Conservation (phyloP, 2,888 invertebrate species). For the Chloromyia formosa region DNA sequence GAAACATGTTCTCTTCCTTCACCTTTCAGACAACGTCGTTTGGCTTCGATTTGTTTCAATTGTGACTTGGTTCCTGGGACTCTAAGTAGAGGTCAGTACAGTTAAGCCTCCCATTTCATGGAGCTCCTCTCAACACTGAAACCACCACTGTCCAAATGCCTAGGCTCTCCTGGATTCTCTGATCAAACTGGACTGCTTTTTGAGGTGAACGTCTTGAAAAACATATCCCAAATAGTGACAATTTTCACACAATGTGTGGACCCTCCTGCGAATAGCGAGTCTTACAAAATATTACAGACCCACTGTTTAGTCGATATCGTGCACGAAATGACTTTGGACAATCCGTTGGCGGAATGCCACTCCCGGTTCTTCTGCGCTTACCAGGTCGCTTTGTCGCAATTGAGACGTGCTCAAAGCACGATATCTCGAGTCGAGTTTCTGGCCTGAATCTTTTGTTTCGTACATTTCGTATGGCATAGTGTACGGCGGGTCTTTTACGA, state of each 20-base stretch:
- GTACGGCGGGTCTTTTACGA: background rate
- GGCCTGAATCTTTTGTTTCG: constrained; percentile 34
- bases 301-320: too few relatives aligned
- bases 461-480: background rate
- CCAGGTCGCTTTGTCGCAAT: constrained; percentile 22
- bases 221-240: too few relatives aligned
- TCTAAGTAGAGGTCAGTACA: too few relatives aligned
- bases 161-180: too few relatives aligned
- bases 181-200: too few relatives aligned
- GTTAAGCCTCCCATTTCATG: too few relatives aligned
- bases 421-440: constrained; percentile 22
- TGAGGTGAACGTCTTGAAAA: too few relatives aligned
- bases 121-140: too few relatives aligned
- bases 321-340: background rate
- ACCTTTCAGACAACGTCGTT: background rate
- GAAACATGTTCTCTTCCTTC: constrained; percentile 21
- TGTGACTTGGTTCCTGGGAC: background rate
- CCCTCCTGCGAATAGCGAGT: too few relatives aligned
- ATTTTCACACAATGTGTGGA: too few relatives aligned
- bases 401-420: constrained; percentile 40
- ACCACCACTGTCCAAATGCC: too few relatives aligned
- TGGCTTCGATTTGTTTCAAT: constrained; percentile 31
- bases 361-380: background rate
- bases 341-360: constrained; percentile 30
- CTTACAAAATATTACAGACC: too few relatives aligned